Conservation (phyloP, 2,888 invertebrate species). For the Phortica okadai region DNA sequence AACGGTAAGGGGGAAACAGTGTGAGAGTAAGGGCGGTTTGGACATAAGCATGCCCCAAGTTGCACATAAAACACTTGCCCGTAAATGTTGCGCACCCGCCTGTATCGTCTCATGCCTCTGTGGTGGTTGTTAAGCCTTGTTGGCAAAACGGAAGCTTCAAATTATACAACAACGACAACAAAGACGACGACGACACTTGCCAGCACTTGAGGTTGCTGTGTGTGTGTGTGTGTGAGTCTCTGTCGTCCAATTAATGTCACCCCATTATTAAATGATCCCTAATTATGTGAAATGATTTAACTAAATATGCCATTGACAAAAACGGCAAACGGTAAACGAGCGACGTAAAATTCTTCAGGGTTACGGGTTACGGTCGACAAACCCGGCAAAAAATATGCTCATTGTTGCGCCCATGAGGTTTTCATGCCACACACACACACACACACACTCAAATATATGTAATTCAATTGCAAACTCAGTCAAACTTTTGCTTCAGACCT, state of each 20-base stretch:
- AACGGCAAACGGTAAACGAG: neutral
- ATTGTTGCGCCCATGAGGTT: constrained; percentile 13
- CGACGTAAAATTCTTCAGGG: neutral
- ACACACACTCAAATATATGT: neutral
- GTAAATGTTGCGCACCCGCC: constrained; percentile 43
- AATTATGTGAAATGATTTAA: constrained; percentile 77
- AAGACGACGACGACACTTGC: constrained; percentile 43
- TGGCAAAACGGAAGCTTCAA: neutral
- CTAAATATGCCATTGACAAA: constrained; percentile 59
- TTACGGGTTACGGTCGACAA: constrained; percentile 25
- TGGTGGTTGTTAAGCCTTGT: neutral
- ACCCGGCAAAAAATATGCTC: constrained; percentile 47
- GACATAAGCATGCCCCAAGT: constrained; percentile 25
- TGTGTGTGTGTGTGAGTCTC: constrained; percentile 43
- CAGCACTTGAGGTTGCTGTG: constrained; percentile 26
- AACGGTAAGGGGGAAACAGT: constrained; percentile 43
- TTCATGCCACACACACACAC: neutral
- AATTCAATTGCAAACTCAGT: neutral
- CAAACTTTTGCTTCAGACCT: too few species aligned
- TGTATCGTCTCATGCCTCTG: constrained; percentile 32
- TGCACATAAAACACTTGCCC: constrained; percentile 38
- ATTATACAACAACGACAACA: constrained; percentile 43
- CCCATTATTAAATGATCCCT: constrained; percentile 77
- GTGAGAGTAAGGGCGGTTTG: neutral
- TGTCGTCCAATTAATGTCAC: constrained; percentile 76